Percentiles rank a stretch among this genome's conserved stretches.
These are phyloP conservation scores for Lasioglossum calceatum DNA, from an alignment of 2,888 invertebrate species.

Conservation along the genomic window DNA sequence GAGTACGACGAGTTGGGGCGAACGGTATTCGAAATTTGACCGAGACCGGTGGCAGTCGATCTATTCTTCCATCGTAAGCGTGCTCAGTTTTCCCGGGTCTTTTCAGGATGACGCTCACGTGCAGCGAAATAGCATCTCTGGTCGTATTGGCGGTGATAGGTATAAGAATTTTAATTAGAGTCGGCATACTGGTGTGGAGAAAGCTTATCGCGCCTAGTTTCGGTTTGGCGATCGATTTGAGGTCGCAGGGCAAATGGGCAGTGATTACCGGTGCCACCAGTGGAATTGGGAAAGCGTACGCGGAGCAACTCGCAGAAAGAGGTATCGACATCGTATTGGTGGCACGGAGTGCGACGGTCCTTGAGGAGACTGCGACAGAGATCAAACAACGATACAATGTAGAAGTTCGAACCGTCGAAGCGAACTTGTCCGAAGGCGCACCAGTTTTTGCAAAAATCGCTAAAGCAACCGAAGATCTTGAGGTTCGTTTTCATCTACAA, in stretches of 20 bases:
- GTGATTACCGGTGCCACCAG: constrained; percentile 96
- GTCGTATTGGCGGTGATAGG: constrained; percentile 78
- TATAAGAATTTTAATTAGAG: constrained; percentile 75
- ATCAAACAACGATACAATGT: constrained; percentile 90
- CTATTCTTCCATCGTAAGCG: background rate
- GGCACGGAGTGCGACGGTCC: constrained; percentile 90
- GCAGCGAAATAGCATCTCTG: constrained; percentile 80
- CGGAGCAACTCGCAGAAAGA: constrained; percentile 90
- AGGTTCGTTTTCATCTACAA: constrained; percentile 62
- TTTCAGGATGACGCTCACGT: constrained; percentile 80
- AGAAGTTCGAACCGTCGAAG: constrained; percentile 91
- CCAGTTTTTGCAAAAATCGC: constrained; percentile 91
- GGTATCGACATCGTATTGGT: constrained; percentile 93
- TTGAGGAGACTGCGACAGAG: constrained; percentile 90
- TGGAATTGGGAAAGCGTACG: constrained; percentile 95
- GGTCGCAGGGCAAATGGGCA: constrained; percentile 81
- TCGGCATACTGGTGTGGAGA: constrained; percentile 77
- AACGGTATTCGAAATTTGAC: background rate
- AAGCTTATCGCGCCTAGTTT: constrained; percentile 80
- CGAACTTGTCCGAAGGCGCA: constrained; percentile 91
- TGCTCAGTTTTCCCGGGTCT: background rate
- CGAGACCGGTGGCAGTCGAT: background rate
- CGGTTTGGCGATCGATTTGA: constrained; percentile 79
- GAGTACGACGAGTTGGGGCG: background rate
- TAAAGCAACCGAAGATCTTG: constrained; percentile 87